Evolutionary conservation across 1,140 invertebrate species (phyloP), one percentile per base, ranked within the genome.

Genomic region (Tetranychus urticae): DNA sequence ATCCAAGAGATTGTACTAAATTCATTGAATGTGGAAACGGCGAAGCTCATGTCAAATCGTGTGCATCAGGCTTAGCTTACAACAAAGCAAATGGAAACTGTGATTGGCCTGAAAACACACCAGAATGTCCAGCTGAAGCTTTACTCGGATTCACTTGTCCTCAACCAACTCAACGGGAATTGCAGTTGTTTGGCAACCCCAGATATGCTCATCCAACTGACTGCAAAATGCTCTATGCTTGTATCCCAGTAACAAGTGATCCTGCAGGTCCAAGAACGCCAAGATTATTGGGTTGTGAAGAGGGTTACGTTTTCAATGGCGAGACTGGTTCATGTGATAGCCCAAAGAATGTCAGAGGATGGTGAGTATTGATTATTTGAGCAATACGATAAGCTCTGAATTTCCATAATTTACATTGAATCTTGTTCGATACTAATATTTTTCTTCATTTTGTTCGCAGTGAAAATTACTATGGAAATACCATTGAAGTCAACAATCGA

Each of bases 1-100:
- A 91, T 75, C 84, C 85, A 12, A 70, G 78, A 2, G 77, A 86
- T 3, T 90, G 87, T 75, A 82, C 87, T 69, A 72, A 86, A 57
- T 91, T 89, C 77, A 87, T 78, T 76, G 88, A 88, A 71, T 90
- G 87, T 69, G 87, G 87, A 65, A 83, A 87, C 60, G 86, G 87
- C 33, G 82, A 85, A 39, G 78, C 80, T 39, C 82, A 78, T 47
- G 82, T 85, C 70, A 84, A 83, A 66, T 82, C 79, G 47, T 91
- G 87, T 69, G 86, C 86, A 1, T 79, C 82, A 63, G 63, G 86
- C 10, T 76, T 91, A 5, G 84, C 87, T 68, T 91, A 89, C 71
- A 85, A 88, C 67, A 85, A 88, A 69, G 86, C 82, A 72, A 81
- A 79, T 48, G 83, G 84, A 62, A 86, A 87, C 76, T 93, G 89